Conservation (phyloP, 2,888 invertebrate species). For the Augochlorella aurata region DNA sequence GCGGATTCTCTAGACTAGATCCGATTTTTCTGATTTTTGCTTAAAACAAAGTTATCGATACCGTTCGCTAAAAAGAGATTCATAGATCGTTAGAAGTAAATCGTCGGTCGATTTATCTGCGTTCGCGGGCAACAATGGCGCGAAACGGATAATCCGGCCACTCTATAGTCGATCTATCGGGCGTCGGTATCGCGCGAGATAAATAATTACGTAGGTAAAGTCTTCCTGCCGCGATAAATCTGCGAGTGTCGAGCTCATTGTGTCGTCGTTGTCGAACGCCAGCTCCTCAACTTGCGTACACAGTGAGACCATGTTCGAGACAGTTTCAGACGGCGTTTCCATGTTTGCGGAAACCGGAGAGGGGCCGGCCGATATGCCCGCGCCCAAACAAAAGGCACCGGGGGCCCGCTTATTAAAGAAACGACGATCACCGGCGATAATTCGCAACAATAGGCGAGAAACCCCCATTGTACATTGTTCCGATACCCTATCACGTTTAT, state of each 20-base stretch:
- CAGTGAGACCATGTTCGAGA: not conserved
- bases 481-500: constrained; percentile 52
- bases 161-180: not conserved
- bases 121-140: not conserved
- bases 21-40: not conserved
- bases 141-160: constrained; percentile 11
- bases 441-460: constrained; percentile 62
- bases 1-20: not conserved
- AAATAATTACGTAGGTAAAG: constrained; percentile 56
- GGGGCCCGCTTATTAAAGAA: constrained; percentile 52
- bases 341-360: constrained; percentile 46
- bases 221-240: constrained; percentile 56
- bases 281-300: constrained; percentile 11
- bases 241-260: constrained; percentile 34
- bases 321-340: constrained; percentile 39
- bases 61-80: too few relatives aligned
- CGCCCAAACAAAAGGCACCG: constrained; percentile 52
- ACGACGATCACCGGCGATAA: constrained; percentile 58
- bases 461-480: constrained; percentile 59
- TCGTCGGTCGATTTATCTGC: constrained; percentile 1
- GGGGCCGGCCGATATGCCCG: not conserved
- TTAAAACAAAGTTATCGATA: not conserved
- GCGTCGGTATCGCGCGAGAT: constrained; percentile 36
- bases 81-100: not conserved
- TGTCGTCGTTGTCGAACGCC: constrained; percentile 33